Evolutionary conservation across 2,113 vertebrate species (phyloP), one percentile per base, ranked within the genome.

Genomic region (Rhinolophus sinicus): DNA sequence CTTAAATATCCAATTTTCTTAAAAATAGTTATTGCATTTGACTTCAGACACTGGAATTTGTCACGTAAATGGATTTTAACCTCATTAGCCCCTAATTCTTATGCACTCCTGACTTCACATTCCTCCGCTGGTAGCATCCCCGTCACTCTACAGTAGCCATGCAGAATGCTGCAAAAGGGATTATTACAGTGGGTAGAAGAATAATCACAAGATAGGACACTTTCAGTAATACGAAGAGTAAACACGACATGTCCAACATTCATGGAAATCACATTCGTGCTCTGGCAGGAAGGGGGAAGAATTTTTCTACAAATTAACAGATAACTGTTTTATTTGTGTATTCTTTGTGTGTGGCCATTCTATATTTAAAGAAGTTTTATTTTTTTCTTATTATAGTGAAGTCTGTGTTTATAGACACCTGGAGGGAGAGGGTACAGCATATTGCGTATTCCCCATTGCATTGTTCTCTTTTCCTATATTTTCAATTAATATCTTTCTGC

Each of bases 81-180:
- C 70, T 96, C 78, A 77, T 96, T 97, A 87, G 56, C 40, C 92
- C 72, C 82, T 88, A 11, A 52, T 97, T 82, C 9, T 54, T 92
- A 69, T 38, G 15, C 87, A 62, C n/a, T 75, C 38, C 44, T 92
- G n/a, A 92, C 69, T 65, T 77, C 40, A 52, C 24, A 50, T 38
- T 58, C 10, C 52, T 78, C 4, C 65, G 12, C 40, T 58, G 76
- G 70, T 67, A n/a, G 26, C 21, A 26, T 82, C 56, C 16, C 47
- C 11, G 16, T 83, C 2, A 35, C 90, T 87, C 62, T 21, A 7
- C 0, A 18, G 38, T 30, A 65, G 73, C 13, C 75, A 77, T 24
- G 73, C 35, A 40, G 30, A 26, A 11, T n/a, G 18, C 15, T 62
- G 47, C 13, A 33, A 26, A n/a, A 73, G 8, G 8, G 38, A 56